Evolutionary conservation across 1,140 invertebrate genomes (phyloP).

Genomic region (Hyles euphorbiae): DNA sequence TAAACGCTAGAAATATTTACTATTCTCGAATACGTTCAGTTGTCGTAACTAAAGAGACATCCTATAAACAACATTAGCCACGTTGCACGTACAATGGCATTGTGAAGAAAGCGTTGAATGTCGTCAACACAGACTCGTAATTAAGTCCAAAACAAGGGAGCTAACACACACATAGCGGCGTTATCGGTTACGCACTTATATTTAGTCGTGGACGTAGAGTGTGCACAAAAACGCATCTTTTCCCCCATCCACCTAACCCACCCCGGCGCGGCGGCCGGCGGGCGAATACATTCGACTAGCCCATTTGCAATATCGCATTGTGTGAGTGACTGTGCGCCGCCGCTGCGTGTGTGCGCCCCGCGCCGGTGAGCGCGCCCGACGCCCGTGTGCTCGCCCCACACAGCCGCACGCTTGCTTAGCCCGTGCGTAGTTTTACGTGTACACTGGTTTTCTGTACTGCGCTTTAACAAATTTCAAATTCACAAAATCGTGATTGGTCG

Average conservation of each 20-base stretch:
- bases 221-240: slow-evolving; percentile 73
- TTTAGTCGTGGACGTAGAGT: slow-evolving; percentile 63
- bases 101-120: slow-evolving; percentile 20
- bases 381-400: slow-evolving; percentile 25
- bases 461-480: slow-evolving; percentile 74
- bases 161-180: slow-evolving; percentile 28
- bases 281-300: slow-evolving; percentile 73
- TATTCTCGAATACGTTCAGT: no score
- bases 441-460: slow-evolving; percentile 71
- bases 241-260: slow-evolving; percentile 37
- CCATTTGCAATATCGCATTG: slow-evolving; percentile 71
- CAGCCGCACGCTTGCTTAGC: slow-evolving; percentile 58
- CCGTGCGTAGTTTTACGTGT: slow-evolving; percentile 65
- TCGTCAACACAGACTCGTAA: slow-evolving; percentile 18
- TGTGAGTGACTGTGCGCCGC: slow-evolving; percentile 55
- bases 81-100: slow-evolving; percentile 11
- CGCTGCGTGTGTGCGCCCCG: slow-evolving; percentile 33
- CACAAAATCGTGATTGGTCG: slow-evolving; percentile 73
- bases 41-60: background rate
- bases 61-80: slow-evolving; percentile 4
- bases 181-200: slow-evolving; percentile 70
- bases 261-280: slow-evolving; percentile 51
- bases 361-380: slow-evolving; percentile 9
- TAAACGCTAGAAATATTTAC: no score
- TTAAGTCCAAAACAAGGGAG: slow-evolving; percentile 27